A percentile compares a stretch with the other conserved stretches of the same genome.
Evolutionary conservation across 2,113 vertebrate genomes (phyloP).

Genomic region (Ovis aries): DNA sequence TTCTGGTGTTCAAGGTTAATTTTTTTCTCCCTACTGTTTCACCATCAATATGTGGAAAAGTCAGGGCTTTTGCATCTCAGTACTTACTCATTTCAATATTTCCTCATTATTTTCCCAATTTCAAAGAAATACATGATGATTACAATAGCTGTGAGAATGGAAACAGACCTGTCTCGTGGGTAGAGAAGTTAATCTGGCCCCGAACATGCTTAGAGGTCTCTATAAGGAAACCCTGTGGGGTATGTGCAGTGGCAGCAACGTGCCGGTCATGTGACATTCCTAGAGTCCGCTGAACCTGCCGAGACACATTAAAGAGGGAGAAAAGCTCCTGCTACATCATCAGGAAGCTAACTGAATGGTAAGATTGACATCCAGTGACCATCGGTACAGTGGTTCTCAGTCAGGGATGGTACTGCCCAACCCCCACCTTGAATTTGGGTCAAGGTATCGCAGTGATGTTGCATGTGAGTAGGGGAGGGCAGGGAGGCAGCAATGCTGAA

Average conservation of each 20-base stretch:
- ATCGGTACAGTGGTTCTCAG: not conserved
- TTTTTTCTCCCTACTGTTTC: not conserved
- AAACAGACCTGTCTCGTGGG: conserved; percentile 87
- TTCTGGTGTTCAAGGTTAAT: not conserved
- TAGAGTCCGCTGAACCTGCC: conserved; percentile 89
- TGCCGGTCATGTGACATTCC: conserved; percentile 85
- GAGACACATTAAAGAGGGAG: conserved; percentile 33
- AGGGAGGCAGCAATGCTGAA: not conserved
- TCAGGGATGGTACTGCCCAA: not conserved
- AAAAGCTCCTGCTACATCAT: not conserved
- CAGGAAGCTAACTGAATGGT: not conserved
- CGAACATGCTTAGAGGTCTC: conserved; percentile 78
- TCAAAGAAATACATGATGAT: not conserved
- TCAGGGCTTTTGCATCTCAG: not conserved
- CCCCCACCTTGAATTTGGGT: not conserved
- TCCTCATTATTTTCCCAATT: not conserved
- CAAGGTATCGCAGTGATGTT: not conserved
- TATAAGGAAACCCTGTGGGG: conserved; percentile 83
- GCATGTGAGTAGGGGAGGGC: not conserved
- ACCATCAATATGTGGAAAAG: not conserved
- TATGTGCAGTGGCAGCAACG: conserved; percentile 83
- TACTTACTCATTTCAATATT: not conserved
- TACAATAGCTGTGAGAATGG: fast-evolving
- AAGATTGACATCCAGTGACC: not conserved
- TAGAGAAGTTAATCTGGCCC: conserved; percentile 90